These are phyloP conservation scores for Abrostola triplasia DNA, from an alignment of 2,888 invertebrate species.

Conservation along the genomic window DNA sequence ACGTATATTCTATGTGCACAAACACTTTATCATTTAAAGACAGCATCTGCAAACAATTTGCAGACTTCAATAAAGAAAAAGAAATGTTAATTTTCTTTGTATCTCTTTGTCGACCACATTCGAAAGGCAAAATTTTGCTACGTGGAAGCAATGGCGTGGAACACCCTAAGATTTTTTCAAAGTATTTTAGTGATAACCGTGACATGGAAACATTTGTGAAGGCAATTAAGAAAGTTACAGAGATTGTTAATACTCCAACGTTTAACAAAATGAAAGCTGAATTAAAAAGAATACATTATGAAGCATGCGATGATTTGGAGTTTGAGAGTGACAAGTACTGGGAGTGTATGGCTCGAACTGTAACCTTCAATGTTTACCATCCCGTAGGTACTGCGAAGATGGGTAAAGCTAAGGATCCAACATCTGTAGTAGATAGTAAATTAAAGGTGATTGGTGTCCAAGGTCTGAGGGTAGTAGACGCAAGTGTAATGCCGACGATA, in stretches of 20 bases:
- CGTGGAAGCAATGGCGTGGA: slow-evolving; percentile 71
- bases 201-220: slow-evolving; percentile 76
- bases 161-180: slow-evolving; percentile 76
- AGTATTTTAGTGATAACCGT: slow-evolving; percentile 77
- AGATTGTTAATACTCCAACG: slow-evolving; percentile 73
- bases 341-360: slow-evolving; percentile 81
- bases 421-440: slow-evolving; percentile 74
- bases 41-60: slow-evolving; percentile 77
- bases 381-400: slow-evolving; percentile 83
- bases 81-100: slow-evolving; percentile 79
- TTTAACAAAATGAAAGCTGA: slow-evolving; percentile 72
- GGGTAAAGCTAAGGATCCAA: slow-evolving; percentile 70
- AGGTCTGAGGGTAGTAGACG: slow-evolving; percentile 77
- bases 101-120: slow-evolving; percentile 77
- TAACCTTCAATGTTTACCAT: slow-evolving; percentile 82
- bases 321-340: slow-evolving; percentile 77
- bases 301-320: slow-evolving; percentile 72
- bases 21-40: slow-evolving; percentile 71
- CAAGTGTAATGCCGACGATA: slow-evolving; percentile 83
- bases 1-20: slow-evolving; percentile 72
- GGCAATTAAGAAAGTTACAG: slow-evolving; percentile 71
- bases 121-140: slow-evolving; percentile 74
- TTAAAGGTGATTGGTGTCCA: slow-evolving; percentile 72
- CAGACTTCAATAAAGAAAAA: slow-evolving; percentile 72
- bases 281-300: slow-evolving; percentile 72